Base-by-base conservation (phyloP, 1,140 invertebrate genomes). In the Saccostrea cuccullata region DNA sequence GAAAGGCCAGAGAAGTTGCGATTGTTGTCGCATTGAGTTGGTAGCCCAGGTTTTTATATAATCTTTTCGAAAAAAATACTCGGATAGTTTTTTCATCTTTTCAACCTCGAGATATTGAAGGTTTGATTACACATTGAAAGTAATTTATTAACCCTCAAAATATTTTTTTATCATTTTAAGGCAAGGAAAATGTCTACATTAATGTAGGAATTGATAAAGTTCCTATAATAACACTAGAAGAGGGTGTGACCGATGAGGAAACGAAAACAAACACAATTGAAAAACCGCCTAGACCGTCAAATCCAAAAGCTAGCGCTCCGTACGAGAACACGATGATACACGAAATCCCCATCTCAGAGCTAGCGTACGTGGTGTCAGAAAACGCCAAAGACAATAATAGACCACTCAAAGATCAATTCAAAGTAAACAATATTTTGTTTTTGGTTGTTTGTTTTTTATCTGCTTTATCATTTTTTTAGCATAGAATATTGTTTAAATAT, bases 251-350 rank as follows among this genome's bases (percentile, higher is more conserved):
- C 26, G 13, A 26, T 12, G 70, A 36, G 26, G 70, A 36, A 13
- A 77, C 26, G 2, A 17, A 0, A 77, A 12, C 70, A 11, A 36
- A 13, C 70, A 11, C 70, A 12, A 30, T 15, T 5, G 67, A 73
- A 23, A 26, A 15, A 13, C 70, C 70, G 1, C 23, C 23, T 0
- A 26, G 70, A 12, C 70, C 70, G 0, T 5, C 23, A 12, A 12
- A 30, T 12, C 70, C 70, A 30, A 77, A 77, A 77, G 30, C 26
- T 26, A 77, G 26, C 12, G 30, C 70, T 13, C 26, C 70, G 3
- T 77, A 77, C 70, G 70, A 77, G 13, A 77, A 77, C 26, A 77
- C 70, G 13, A 26, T 26, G 70, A 77, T 77, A 30, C 70, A 77
- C 70, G 70, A 77, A 77, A 77, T 77, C 2, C 23, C 70, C 70